Conservation (phyloP, 2,797 vertebrate genomes). For the Anguilla pacifica region DNA sequence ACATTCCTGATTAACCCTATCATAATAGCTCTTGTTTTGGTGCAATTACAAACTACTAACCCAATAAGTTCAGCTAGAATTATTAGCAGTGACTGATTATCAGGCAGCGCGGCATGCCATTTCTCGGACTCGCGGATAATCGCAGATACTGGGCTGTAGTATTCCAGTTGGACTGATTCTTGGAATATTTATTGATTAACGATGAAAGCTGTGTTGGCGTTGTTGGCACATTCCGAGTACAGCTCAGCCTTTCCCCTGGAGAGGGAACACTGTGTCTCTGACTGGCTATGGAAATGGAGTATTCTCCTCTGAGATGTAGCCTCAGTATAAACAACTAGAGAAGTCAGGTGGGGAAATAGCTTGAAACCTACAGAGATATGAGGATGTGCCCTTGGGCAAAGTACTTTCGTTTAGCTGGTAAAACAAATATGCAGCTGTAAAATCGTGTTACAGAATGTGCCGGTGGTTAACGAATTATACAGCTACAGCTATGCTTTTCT, state of each 20-base stretch:
- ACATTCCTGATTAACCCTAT: not conserved
- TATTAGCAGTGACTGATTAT: not conserved
- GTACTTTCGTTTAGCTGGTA: not conserved
- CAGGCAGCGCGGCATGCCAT: not conserved
- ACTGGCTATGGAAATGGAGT: not conserved
- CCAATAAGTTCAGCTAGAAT: not conserved
- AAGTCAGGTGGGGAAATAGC: not conserved
- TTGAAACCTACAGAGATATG: not conserved
- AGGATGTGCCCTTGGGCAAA: not conserved
- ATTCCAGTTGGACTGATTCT: not conserved
- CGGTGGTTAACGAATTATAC: not conserved
- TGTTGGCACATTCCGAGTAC: not conserved
- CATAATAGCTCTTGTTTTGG: not conserved
- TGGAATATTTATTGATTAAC: not conserved
- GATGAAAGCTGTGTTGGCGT: not conserved
- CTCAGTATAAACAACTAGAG: not conserved
- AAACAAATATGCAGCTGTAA: not conserved
- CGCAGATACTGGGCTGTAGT: not conserved
- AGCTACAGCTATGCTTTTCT: not conserved
- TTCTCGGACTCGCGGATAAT: not conserved
- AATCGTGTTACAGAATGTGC: not conserved
- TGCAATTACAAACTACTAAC: not conserved
- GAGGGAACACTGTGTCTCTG: slow-evolving; percentile 12
- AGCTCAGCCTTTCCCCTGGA: not conserved
- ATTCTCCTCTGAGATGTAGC: not conserved